Evolutionary conservation across 2,797 vertebrate species (phyloP).

Genomic region (Schizopygopsis pylzovi): DNA sequence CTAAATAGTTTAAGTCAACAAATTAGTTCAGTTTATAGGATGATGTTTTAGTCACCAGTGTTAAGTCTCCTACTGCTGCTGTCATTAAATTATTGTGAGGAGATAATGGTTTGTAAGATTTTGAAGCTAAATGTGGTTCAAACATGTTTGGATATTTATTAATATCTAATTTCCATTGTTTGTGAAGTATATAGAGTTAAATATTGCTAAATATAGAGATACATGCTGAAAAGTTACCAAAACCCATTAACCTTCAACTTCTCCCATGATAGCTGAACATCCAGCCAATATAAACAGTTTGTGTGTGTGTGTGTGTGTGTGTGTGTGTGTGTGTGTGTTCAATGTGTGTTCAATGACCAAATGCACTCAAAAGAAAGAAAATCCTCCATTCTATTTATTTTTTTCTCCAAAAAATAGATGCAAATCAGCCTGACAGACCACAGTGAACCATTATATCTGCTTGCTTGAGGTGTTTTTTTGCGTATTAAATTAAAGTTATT

Average conservation of each 20-base stretch:
- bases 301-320: background rate
- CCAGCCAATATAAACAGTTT: slow-evolving; percentile 15
- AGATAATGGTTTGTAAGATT: background rate
- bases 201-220: background rate
- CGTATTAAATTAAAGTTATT: slow-evolving; percentile 20
- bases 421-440: background rate
- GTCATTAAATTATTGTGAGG: background rate
- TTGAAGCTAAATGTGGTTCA: background rate
- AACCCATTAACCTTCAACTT: slow-evolving; percentile 3
- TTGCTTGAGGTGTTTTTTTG: background rate
- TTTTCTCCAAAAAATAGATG: background rate
- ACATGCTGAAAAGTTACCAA: background rate
- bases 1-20: background rate
- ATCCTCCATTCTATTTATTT: background rate
- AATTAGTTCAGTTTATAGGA: background rate
- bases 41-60: background rate
- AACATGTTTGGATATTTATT: background rate
- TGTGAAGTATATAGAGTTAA: background rate
- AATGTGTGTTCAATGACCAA: background rate
- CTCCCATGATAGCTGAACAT: background rate
- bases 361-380: background rate
- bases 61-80: background rate
- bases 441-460: slow-evolving; percentile 11
- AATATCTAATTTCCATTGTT: background rate
- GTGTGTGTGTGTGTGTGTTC: too few relatives aligned